Evolutionary conservation across 2,797 vertebrate species (phyloP).

Genomic region (Peromyscus melanophrys): DNA sequence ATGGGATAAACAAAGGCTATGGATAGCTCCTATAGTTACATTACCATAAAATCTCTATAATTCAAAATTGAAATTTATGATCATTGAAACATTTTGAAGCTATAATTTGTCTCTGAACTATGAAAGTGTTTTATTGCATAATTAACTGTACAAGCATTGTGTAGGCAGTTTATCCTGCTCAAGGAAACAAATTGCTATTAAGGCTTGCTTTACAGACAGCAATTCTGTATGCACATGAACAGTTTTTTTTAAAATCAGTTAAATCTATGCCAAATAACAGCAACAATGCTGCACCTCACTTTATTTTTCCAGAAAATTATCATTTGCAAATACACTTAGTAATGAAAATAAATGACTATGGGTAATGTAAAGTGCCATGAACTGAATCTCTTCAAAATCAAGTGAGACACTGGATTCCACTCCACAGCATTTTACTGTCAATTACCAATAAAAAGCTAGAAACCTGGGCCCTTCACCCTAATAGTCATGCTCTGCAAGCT

Average conservation of each 20-base stretch:
- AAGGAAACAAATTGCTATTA: slow-evolving; percentile 48
- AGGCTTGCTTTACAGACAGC: neutral
- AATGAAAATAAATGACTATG: slow-evolving; percentile 15
- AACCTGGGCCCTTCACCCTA: neutral
- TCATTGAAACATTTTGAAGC: slow-evolving; percentile 60
- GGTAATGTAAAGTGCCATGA: slow-evolving; percentile 6
- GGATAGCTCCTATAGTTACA: neutral
- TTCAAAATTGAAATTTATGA: slow-evolving; percentile 63
- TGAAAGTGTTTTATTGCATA: slow-evolving; percentile 61
- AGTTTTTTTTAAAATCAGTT: slow-evolving; percentile 37
- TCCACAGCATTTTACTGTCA: neutral
- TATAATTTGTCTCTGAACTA: slow-evolving; percentile 69
- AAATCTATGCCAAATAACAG: neutral
- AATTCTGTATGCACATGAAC: neutral
- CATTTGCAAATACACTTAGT: slow-evolving; percentile 40
- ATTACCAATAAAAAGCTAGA: neutral
- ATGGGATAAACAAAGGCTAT: neutral
- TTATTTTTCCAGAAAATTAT: neutral
- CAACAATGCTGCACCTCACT: neutral
- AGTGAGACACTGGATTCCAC: neutral
- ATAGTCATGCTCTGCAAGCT: neutral
- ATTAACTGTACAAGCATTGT: slow-evolving; percentile 61
- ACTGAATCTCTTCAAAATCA: slow-evolving; percentile 56
- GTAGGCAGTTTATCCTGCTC: slow-evolving; percentile 33
- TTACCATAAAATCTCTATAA: slow-evolving; percentile 57